Percentiles rank a stretch among this genome's conserved stretches.
These are phyloP conservation scores for Phoebastria nigripes DNA, from an alignment of 2,797 vertebrate genomes.

Conservation along the genomic window DNA sequence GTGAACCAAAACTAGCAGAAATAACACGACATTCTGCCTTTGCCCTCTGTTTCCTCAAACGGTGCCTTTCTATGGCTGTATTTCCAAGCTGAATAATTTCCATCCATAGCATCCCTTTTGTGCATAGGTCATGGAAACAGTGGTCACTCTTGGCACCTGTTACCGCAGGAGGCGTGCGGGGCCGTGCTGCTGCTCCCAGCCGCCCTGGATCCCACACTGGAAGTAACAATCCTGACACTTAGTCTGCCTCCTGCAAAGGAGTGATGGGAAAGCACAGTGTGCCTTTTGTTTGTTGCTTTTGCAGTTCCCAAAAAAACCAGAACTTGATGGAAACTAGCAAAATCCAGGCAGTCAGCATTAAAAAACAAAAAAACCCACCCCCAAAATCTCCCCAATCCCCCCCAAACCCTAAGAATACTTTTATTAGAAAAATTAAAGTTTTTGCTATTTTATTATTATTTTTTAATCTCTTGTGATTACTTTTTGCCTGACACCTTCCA, in stretches of 20 bases:
- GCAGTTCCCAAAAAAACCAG: neutral
- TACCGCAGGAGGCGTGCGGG: neutral
- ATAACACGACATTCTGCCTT: neutral
- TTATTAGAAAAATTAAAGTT: neutral
- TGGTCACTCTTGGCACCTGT: neutral
- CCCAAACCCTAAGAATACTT: neutral
- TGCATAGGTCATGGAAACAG: neutral
- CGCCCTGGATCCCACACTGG: neutral
- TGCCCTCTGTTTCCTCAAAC: neutral
- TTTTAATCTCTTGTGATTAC: neutral
- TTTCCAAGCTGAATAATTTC: neutral
- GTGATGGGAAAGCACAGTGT: neutral
- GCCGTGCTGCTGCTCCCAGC: neutral
- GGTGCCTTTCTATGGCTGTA: neutral
- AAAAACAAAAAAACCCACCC: neutral
- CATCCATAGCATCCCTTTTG: neutral
- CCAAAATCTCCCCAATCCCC: neutral
- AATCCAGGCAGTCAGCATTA: neutral
- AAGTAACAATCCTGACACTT: neutral
- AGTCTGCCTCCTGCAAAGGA: neutral
- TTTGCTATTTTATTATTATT: neutral
- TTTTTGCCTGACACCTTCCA: neutral
- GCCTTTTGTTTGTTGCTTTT: neutral
- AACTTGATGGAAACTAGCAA: neutral
- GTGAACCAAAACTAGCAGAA: neutral